Evolutionary conservation across 2,888 invertebrate species (phyloP), one percentile per base, ranked within the genome.

Genomic region (Adelphocoris suturalis): DNA sequence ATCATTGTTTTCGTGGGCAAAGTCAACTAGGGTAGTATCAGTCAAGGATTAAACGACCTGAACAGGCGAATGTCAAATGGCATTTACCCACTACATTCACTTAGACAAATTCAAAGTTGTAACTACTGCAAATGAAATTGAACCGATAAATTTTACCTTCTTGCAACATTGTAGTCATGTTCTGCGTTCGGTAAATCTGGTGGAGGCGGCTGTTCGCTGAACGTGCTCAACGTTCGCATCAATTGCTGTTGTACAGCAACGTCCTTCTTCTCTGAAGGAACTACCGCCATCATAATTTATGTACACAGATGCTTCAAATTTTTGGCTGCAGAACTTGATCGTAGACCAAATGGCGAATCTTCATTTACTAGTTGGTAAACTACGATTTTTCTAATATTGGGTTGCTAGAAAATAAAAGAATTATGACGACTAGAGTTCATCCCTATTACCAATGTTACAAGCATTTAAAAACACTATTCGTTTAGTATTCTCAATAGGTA

Each of bases 131-230:
- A 37, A 37, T 37, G 37, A 37, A 37, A 37, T 7, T 4, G 37
- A 37, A 37, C 3, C 37, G 7, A 37, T 37, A 7, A 37, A 37
- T 4, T 2, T 82, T 47, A 89, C 89, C 89, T 89, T n/a, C 28
- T 52, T 27, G 89, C 81, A 5, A 89, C 82, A 46, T 89, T 61
- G 82, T 82, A 89, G 68, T 89, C 89, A 7, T 89, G 89, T 23
- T 37, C 89, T 2, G 82, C 81, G 46, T 81, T 81, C 23, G 89
- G 89, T 14, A 89, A 46, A 46, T 19, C 5, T 13, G 82, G 82
- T 1, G 81, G 81, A n/a, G 81, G 68, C 3, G 68, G 81, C n/a
- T 82, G 82, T 47, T 89, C 89, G 23, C 82, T 82, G 82, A 89
- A 89, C 9, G 68, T 81, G 48, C 82, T 89, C 57, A 81, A 61